These are phyloP conservation scores for Paraescarpia echinospica DNA, from an alignment of 1,140 invertebrate genomes.

Conservation along the genomic window DNA sequence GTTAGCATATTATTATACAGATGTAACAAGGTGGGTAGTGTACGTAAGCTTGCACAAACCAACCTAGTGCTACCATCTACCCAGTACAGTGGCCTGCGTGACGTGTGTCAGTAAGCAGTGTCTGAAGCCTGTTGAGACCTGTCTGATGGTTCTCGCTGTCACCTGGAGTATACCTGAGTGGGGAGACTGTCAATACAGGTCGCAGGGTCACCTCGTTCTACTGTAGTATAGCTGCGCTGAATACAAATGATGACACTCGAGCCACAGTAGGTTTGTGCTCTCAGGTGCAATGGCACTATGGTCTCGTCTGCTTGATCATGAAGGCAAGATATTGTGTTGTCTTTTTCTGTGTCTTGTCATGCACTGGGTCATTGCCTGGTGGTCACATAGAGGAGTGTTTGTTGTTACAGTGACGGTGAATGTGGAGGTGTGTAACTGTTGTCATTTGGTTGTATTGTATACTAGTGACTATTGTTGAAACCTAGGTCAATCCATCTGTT, in stretches of 20 bases:
- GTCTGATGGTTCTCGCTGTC: not conserved
- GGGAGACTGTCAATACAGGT: too few relatives aligned
- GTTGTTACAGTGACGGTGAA: not conserved
- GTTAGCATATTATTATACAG: too few relatives aligned
- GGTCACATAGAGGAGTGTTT: not conserved
- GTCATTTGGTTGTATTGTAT: not conserved
- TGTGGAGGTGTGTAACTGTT: not conserved
- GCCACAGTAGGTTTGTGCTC: too few relatives aligned
- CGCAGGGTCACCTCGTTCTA: not conserved
- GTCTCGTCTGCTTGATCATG: not conserved
- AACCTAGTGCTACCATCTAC: too few relatives aligned
- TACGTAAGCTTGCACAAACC: too few relatives aligned
- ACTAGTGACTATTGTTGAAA: not conserved
- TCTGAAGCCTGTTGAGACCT: not conserved
- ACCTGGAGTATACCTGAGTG: not conserved
- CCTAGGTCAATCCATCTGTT: not conserved
- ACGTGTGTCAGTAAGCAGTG: not conserved
- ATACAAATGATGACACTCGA: not conserved
- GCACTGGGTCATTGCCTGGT: not conserved
- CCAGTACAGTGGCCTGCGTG: not conserved
- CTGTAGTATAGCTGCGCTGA: not conserved
- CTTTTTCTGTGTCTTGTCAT: not conserved
- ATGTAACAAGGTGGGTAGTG: too few relatives aligned
- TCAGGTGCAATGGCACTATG: not conserved
- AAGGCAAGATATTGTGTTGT: not conserved